Evolutionary conservation across 1,140 invertebrate genomes (phyloP).

Genomic region (Proales similis): DNA sequence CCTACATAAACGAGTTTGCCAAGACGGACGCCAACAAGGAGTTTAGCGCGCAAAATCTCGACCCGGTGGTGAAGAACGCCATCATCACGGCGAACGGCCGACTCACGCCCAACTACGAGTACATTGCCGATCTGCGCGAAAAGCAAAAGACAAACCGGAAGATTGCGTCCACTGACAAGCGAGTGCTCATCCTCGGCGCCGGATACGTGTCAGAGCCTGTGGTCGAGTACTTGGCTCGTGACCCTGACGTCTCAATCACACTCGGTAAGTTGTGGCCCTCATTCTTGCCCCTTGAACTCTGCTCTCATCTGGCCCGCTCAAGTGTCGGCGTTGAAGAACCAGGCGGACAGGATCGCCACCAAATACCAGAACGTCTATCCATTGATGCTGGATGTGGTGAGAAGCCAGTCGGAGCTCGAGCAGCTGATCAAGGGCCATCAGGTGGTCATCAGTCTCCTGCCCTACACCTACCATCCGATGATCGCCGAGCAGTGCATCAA

Average conservation of each 20-base stretch:
- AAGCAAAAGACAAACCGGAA: conserved; percentile 43
- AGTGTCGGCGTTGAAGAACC: conserved; percentile 16
- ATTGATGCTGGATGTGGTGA: conserved; percentile 71
- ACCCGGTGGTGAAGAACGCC: conserved; percentile 64
- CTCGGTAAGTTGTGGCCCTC: conserved; percentile 62
- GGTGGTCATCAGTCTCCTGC: conserved; percentile 76
- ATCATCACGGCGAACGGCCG: conserved; percentile 91
- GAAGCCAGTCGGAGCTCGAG: conserved; percentile 62
- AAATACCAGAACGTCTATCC: conserved; percentile 71
- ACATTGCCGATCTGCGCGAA: conserved; percentile 78
- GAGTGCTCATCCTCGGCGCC: conserved; percentile 80
- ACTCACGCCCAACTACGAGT: conserved; percentile 84
- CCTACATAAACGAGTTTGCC: conserved; percentile 8
- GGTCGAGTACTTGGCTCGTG: conserved; percentile 81
- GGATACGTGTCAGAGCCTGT: conserved; percentile 86
- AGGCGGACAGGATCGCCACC: conserved; percentile 22
- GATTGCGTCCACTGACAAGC: conserved; percentile 46
- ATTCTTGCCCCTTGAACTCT: neutral
- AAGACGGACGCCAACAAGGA: conserved; percentile 13
- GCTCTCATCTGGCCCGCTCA: neutral
- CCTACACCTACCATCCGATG: conserved; percentile 75
- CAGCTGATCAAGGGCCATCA: conserved; percentile 68
- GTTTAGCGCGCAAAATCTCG: conserved; percentile 43
- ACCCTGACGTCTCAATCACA: conserved; percentile 68
- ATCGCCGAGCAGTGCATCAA: conserved; percentile 77